A percentile compares a stretch with the other conserved stretches of the same genome.
Evolutionary conservation across 2,797 vertebrate genomes (phyloP).

Genomic region (Odontamblyopus rebecca): DNA sequence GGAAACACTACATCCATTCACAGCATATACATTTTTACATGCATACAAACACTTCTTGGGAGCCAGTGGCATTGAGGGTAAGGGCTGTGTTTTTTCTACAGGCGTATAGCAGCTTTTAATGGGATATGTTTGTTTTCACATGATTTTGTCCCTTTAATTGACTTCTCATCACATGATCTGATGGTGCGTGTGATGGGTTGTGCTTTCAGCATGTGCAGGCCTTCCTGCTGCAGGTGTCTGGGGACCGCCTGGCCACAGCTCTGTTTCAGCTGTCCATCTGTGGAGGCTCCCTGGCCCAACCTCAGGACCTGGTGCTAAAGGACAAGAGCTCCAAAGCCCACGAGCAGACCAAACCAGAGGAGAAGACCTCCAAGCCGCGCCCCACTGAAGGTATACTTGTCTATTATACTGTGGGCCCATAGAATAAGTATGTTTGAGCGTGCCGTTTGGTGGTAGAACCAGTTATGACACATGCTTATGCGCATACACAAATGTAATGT

Average conservation of each 20-base stretch:
- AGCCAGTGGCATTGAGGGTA: not conserved
- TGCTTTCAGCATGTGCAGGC: slow-evolving; percentile 64
- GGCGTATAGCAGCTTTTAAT: not conserved
- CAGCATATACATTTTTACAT: not conserved
- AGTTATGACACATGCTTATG: not conserved
- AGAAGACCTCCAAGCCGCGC: slow-evolving; percentile 32
- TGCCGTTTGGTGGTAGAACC: not conserved
- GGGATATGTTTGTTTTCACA: not conserved
- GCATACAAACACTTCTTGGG: not conserved
- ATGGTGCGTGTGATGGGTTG: not conserved
- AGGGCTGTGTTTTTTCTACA: no score
- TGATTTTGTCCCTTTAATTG: not conserved
- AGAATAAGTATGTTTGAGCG: not conserved
- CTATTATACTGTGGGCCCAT: not conserved
- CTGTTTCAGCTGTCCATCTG: slow-evolving; percentile 82
- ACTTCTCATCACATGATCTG: not conserved
- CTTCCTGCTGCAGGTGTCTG: slow-evolving; percentile 70
- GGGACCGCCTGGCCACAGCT: slow-evolving; percentile 63
- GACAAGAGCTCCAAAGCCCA: slow-evolving; percentile 58
- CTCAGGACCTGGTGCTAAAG: slow-evolving; percentile 72
- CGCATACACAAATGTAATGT: not conserved
- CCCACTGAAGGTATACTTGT: slow-evolving; percentile 73
- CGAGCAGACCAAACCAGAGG: slow-evolving; percentile 33
- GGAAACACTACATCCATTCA: not conserved
- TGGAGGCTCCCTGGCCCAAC: slow-evolving; percentile 75